These are phyloP conservation scores for Phenganax marumi DNA, from an alignment of 92 coral and sea anemone genomes.

Conservation along the genomic window DNA sequence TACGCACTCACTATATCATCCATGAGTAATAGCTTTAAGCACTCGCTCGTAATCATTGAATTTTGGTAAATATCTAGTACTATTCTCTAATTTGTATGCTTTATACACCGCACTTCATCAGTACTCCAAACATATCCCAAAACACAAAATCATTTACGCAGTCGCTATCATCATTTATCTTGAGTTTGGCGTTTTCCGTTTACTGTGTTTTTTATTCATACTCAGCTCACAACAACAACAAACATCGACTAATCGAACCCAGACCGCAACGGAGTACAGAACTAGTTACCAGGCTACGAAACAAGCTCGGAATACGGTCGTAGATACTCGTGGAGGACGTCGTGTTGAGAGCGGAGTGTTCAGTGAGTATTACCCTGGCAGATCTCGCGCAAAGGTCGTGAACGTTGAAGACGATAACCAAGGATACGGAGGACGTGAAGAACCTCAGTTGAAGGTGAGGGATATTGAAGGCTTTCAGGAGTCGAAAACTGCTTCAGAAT, in stretches of 20 bases:
- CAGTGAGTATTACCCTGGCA: conserved; percentile 60
- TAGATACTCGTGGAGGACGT: conserved; percentile 59
- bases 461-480: background rate
- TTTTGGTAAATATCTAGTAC: background rate
- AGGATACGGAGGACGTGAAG: conserved; percentile 21
- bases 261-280: conserved; percentile 28
- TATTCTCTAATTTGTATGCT: background rate
- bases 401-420: conserved; percentile 4
- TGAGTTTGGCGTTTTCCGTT: background rate
- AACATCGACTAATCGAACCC: background rate
- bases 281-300: conserved; percentile 27
- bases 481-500: background rate
- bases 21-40: background rate
- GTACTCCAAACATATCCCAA: too few relatives aligned
- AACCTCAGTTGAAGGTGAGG: conserved; percentile 37
- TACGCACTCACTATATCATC: background rate
- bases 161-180: too few relatives aligned
- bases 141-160: too few relatives aligned
- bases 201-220: background rate
- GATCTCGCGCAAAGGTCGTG: conserved; percentile 23
- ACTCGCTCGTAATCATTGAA: background rate
- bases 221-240: conserved; percentile 20
- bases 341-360: conserved; percentile 57
- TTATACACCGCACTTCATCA: background rate
- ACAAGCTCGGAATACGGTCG: conserved; percentile 52